phyloP scores from a whole-genome alignment of 2,888 invertebrate species.

The Eupithecia dodoneata region DNA sequence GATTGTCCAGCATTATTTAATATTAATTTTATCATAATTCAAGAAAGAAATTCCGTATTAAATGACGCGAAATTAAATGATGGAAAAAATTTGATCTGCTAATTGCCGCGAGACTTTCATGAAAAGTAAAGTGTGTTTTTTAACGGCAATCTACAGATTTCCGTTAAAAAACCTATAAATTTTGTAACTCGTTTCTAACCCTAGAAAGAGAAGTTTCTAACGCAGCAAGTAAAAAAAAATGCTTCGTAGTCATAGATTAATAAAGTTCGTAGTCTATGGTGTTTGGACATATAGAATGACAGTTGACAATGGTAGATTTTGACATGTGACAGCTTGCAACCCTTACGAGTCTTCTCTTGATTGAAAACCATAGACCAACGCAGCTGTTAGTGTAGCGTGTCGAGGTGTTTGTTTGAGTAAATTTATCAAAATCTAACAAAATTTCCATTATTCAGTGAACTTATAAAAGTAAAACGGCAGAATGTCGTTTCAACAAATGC shows the following conservation, averaged over 20 bases:
- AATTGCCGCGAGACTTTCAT: too few relatives aligned
- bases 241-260: not conserved
- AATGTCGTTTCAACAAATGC: constrained; percentile 50
- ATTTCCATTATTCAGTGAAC: constrained; percentile 38
- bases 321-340: constrained; percentile 1
- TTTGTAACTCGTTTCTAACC: too few relatives aligned
- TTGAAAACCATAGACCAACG: constrained; percentile 7
- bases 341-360: not conserved
- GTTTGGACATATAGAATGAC: not conserved
- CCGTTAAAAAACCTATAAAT: too few relatives aligned
- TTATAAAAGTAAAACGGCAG: constrained; percentile 36
- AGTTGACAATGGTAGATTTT: not conserved
- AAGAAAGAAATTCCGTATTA: too few relatives aligned
- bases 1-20: too few relatives aligned
- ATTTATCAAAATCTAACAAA: constrained; percentile 43
- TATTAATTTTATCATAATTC: too few relatives aligned
- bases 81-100: too few relatives aligned
- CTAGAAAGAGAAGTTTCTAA: too few relatives aligned
- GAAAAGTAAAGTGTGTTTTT: too few relatives aligned
- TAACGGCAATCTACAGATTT: too few relatives aligned
- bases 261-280: not conserved
- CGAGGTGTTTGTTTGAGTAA: constrained; percentile 50
- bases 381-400: constrained; percentile 48
- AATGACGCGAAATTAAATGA: too few relatives aligned
- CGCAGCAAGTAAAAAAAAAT: too few relatives aligned